Evolutionary conservation across 1,140 invertebrate genomes (phyloP).

Genomic region (Aethina tumida): DNA sequence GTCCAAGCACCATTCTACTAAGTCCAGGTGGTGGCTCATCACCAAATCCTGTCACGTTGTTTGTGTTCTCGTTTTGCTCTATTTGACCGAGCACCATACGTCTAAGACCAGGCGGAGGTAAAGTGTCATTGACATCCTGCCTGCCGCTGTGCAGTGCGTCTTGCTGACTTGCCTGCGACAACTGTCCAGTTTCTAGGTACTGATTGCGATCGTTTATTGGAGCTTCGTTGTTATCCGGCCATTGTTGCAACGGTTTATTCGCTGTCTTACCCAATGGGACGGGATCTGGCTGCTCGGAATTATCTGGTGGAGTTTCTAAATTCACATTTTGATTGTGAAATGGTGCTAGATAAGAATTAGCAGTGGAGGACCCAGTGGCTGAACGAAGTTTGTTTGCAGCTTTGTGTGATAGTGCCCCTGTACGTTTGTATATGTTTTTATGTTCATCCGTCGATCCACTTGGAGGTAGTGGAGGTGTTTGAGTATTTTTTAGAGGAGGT

Average conservation of each 20-base stretch:
- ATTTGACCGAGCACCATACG: slow-evolving; percentile 54
- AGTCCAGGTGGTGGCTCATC: slow-evolving; percentile 32
- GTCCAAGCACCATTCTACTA: slow-evolving; percentile 38
- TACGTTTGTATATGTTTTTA: slow-evolving; percentile 36
- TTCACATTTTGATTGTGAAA: slow-evolving; percentile 36
- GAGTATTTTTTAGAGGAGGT: slow-evolving; percentile 18
- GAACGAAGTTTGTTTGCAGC: slow-evolving; percentile 27
- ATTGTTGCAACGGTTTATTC: slow-evolving; percentile 20
- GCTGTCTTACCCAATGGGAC: slow-evolving; percentile 10
- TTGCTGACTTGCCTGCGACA: slow-evolving; percentile 45
- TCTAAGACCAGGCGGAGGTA: slow-evolving; percentile 49
- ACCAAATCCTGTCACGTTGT: slow-evolving; percentile 9
- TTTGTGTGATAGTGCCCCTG: slow-evolving; percentile 33
- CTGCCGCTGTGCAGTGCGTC: slow-evolving; percentile 20
- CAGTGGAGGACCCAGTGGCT: slow-evolving; percentile 9
- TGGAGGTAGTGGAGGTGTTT: slow-evolving; percentile 16
- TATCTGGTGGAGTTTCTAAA: slow-evolving; percentile 52
- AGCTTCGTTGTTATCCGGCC: slow-evolving; percentile 46
- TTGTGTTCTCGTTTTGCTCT: slow-evolving; percentile 39
- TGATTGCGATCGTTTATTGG: slow-evolving; percentile 58
- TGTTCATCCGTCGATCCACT: slow-evolving; percentile 15
- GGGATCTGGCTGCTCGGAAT: slow-evolving; percentile 49
- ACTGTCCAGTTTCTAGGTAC: slow-evolving; percentile 60
- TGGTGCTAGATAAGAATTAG: slow-evolving; percentile 6
- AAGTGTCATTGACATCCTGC: slow-evolving; percentile 33